Conservation (phyloP, 2,888 invertebrate genomes). For the Pilophorus perplexus region DNA sequence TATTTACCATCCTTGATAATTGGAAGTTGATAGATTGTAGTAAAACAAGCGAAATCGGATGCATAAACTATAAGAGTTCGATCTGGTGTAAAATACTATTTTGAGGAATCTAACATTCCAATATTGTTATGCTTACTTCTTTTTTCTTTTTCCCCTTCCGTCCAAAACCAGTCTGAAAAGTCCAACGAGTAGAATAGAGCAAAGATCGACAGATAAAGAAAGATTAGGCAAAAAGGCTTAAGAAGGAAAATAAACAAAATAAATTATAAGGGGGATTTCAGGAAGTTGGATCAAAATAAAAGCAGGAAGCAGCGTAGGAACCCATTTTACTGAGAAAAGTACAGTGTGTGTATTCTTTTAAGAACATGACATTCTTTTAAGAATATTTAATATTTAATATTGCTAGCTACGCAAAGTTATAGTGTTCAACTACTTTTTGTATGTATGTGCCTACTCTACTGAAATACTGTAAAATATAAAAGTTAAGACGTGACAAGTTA, state of each 20-base stretch:
- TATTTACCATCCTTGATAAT: neutral
- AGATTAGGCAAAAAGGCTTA: constrained; percentile 33
- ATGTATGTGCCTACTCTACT: too few species aligned
- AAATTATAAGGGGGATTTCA: too few species aligned
- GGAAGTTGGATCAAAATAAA: too few species aligned
- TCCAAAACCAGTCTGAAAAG: constrained; percentile 63
- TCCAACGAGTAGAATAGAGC: constrained; percentile 48
- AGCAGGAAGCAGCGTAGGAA: too few species aligned
- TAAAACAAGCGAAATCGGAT: constrained; percentile 44
- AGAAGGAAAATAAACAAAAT: constrained; percentile 45
- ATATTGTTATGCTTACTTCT: constrained; percentile 83
- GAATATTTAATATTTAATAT: too few species aligned
- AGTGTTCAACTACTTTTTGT: too few species aligned
- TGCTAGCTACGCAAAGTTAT: too few species aligned
- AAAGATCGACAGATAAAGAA: constrained; percentile 44
- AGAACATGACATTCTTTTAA: too few species aligned
- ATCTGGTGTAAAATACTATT: constrained; percentile 42
- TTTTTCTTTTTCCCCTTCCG: constrained; percentile 98
- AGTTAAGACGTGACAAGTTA: too few species aligned
- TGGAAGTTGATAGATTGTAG: neutral
- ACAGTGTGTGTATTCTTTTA: too few species aligned
- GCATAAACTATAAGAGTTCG: constrained; percentile 45
- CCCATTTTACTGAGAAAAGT: too few species aligned
- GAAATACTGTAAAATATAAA: too few species aligned
- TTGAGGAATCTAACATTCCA: constrained; percentile 57